A percentile compares a stretch with the other conserved stretches of the same genome.
These are phyloP conservation scores for Trichogramma dendrolimi DNA, from an alignment of 2,888 invertebrate genomes.

Conservation along the genomic window DNA sequence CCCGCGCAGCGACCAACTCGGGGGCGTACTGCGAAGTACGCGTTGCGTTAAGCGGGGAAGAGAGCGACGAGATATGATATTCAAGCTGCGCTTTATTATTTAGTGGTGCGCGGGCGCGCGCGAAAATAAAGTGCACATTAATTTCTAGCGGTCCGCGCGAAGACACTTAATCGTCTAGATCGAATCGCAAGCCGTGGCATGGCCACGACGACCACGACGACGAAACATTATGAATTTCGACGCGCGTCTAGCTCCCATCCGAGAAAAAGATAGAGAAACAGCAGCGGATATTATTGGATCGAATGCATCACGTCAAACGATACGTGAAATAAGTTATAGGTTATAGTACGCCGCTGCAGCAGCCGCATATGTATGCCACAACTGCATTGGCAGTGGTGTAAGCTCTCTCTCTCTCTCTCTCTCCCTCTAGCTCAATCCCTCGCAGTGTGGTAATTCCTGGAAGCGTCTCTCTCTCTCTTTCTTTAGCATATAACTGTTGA, in stretches of 20 bases:
- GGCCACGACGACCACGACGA: constrained; percentile 1
- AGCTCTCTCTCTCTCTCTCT: neutral
- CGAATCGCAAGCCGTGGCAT: constrained; percentile 38
- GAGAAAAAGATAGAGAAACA: constrained; percentile 4
- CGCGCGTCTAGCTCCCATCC: constrained; percentile 19
- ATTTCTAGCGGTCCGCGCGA: constrained; percentile 29
- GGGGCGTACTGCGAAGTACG: constrained; percentile 2
- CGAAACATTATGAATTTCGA: constrained; percentile 40
- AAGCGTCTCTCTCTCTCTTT: neutral
- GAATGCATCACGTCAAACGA: constrained; percentile 54
- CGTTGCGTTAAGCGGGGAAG: constrained; percentile 5
- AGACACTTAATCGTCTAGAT: constrained; percentile 46
- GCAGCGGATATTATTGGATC: constrained; percentile 52
- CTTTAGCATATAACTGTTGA: constrained; percentile 33
- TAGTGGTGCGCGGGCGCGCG: constrained; percentile 23
- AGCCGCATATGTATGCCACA: constrained; percentile 52
- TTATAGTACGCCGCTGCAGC: constrained; percentile 50
- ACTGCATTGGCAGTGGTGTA: constrained; percentile 34
- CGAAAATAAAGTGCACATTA: constrained; percentile 20
- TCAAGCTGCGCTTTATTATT: constrained; percentile 28
- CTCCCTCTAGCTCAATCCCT: constrained; percentile 34
- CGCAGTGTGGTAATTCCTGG: too few relatives aligned
- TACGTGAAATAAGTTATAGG: constrained; percentile 54
- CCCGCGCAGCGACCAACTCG: constrained; percentile 4
- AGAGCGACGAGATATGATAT: constrained; percentile 18